Evolutionary conservation across 2,797 vertebrate genomes (phyloP), one percentile per base, ranked within the genome.

Genomic region (Clangula hyemalis): DNA sequence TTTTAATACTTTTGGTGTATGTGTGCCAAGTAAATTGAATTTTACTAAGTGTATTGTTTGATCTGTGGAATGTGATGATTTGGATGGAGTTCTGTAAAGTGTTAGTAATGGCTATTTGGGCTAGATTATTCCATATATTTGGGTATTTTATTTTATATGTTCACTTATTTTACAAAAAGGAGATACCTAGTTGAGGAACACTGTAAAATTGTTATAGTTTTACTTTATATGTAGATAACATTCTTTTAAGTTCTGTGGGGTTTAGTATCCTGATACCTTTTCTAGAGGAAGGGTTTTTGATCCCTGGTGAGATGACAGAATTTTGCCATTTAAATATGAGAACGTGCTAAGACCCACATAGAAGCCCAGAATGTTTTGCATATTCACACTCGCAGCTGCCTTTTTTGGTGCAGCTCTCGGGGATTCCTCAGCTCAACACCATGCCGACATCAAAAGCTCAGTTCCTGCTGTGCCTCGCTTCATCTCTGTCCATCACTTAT

Each of bases 371-470:
- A 70, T 76, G 38, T 92, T 91, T 91, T 90, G 62, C 56, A 27
- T 94, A 78, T 92, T 92, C 79, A 78, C 60, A 32, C 62, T 80
- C 2, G 4, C 18, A 75, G 79, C 75, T 93, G 83, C 64, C 70
- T 90, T 82, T 90, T 95, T 72, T 72, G 70, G 74, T 87, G 73
- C 56, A 80, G 56, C 75, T 92, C 85, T 73, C 78, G 34, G 53
- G 73, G 51, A 78, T 93, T 95, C 82, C 56, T 93, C 58, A 78
- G 38, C 75, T 91, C 69, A 89, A 61, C 54, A 77, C 34, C 38
- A 87, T 2, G 9, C 34, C 32, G 62, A 36, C 85, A 69, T 92
- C 82, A 83, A 94, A 91, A 92, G 58, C 62, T 66, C 34, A 27
- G 38, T 69, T 87, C 58, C 73, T 83, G 78, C 82, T 91, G 62